Evolutionary conservation across 1,140 invertebrate species (phyloP).

Genomic region (Oscheius sp.): DNA sequence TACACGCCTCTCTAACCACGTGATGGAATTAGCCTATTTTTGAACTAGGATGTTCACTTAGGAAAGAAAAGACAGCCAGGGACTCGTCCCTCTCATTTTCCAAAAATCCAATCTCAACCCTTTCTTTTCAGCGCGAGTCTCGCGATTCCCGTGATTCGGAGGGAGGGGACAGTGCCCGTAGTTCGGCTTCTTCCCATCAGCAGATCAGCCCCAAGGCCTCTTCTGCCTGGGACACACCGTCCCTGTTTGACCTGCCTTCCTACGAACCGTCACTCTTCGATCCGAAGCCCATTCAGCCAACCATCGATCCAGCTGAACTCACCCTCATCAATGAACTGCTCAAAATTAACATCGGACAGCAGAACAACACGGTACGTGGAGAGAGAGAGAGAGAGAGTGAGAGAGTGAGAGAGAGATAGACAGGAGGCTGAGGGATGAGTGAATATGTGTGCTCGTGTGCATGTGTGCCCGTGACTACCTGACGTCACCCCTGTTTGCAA

Average conservation of each 20-base stretch:
- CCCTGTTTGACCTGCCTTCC: not conserved
- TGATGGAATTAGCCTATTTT: too few relatives aligned
- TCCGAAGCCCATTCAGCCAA: not conserved
- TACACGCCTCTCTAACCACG: too few relatives aligned
- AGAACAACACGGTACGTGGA: not conserved
- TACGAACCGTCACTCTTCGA: conserved; percentile 2
- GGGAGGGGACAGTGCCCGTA: not conserved
- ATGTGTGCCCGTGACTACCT: too few relatives aligned
- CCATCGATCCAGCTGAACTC: conserved; percentile 35
- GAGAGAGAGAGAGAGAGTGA: not conserved
- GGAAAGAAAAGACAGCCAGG: too few relatives aligned
- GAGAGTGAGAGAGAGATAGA: not conserved
- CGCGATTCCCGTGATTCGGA: not conserved
- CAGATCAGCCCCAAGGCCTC: conserved; percentile 10
- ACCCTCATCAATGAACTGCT: conserved; percentile 18
- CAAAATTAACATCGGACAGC: conserved; percentile 4
- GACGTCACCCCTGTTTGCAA: too few relatives aligned
- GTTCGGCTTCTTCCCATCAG: not conserved
- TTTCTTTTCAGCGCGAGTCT: not conserved
- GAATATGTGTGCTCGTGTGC: too few relatives aligned
- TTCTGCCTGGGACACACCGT: not conserved
- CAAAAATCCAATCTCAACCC: too few relatives aligned
- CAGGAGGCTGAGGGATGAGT: not conserved
- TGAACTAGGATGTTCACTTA: too few relatives aligned
- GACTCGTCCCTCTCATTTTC: too few relatives aligned